These are phyloP conservation scores for Clamator glandarius DNA, from an alignment of 2,797 vertebrate species.

Conservation along the genomic window DNA sequence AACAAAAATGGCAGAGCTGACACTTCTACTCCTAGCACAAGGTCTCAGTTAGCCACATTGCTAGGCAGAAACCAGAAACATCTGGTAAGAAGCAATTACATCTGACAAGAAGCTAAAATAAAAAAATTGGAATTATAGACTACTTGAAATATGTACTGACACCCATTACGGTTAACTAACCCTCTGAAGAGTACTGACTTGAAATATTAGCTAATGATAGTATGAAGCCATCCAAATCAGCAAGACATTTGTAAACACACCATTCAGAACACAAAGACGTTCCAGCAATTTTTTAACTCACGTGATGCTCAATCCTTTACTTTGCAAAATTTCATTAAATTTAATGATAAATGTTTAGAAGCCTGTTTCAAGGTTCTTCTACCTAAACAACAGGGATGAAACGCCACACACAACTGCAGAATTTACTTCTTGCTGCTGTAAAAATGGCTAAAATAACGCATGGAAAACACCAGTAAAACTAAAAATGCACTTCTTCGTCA, in stretches of 20 bases:
- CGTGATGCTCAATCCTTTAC: accelerated
- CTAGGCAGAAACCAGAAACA: not conserved
- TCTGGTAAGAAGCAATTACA: not conserved
- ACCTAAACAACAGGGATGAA: not conserved
- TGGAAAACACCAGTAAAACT: not conserved
- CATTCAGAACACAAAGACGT: not conserved
- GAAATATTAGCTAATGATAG: not conserved
- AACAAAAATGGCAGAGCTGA: not conserved
- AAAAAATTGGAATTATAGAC: not conserved
- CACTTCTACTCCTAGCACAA: not conserved
- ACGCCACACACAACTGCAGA: not conserved
- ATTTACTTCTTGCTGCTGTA: not conserved
- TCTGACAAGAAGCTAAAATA: not conserved
- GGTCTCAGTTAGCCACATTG: not conserved
- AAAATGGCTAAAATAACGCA: not conserved
- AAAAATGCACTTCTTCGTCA: not conserved
- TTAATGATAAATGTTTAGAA: not conserved
- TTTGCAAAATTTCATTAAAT: not conserved
- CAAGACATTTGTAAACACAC: not conserved
- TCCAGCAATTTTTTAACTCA: not conserved
- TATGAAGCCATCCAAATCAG: not conserved
- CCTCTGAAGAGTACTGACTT: not conserved
- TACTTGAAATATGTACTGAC: not conserved
- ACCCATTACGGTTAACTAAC: not conserved
- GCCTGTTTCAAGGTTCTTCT: not conserved